A percentile compares a stretch with the other conserved stretches of the same genome.
phyloP scores from a whole-genome alignment of 2,888 invertebrate genomes.

The Brachycybe producta region DNA sequence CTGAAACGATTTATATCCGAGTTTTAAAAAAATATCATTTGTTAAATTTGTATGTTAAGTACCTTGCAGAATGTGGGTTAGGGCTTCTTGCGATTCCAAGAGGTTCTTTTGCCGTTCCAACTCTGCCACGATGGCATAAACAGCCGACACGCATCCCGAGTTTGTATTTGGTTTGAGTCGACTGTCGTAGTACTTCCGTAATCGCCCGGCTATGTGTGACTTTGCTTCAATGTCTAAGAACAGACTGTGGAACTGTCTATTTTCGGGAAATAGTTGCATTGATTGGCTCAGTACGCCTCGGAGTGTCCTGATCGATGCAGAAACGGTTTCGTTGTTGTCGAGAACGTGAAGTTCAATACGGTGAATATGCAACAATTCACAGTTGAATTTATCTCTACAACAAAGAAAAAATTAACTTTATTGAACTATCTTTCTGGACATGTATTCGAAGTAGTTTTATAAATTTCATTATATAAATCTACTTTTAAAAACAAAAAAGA shows the following conservation, averaged over 20 bases:
- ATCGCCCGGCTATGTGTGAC: slow-evolving; percentile 27
- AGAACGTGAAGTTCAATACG: slow-evolving; percentile 25
- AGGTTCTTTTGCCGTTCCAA: slow-evolving; percentile 21
- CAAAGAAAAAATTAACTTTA: slow-evolving; percentile 22
- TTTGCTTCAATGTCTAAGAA: slow-evolving; percentile 28
- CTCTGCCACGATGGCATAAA: slow-evolving; percentile 23
- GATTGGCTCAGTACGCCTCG: slow-evolving; percentile 25
- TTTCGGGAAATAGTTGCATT: slow-evolving; percentile 26
- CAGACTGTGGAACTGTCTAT: slow-evolving; percentile 24
- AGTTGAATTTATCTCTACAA: slow-evolving; percentile 17
- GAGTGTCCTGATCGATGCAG: slow-evolving; percentile 24
- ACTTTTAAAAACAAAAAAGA: too few relatives aligned
- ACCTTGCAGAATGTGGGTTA: slow-evolving; percentile 4
- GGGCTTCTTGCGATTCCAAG: background rate
- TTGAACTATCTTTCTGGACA: slow-evolving; percentile 17
- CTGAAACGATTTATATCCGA: background rate
- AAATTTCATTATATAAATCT: too few relatives aligned
- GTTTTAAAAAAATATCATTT: background rate
- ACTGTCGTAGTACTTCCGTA: slow-evolving; percentile 27
- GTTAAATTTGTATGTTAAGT: background rate
- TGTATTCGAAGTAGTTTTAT: too few relatives aligned
- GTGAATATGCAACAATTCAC: slow-evolving; percentile 10
- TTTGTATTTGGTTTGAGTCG: slow-evolving; percentile 17
- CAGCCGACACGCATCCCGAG: slow-evolving; percentile 5
- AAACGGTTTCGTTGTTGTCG: slow-evolving; percentile 24